Base-by-base conservation (phyloP, 2,888 invertebrate genomes). In the Philereme transversata region DNA sequence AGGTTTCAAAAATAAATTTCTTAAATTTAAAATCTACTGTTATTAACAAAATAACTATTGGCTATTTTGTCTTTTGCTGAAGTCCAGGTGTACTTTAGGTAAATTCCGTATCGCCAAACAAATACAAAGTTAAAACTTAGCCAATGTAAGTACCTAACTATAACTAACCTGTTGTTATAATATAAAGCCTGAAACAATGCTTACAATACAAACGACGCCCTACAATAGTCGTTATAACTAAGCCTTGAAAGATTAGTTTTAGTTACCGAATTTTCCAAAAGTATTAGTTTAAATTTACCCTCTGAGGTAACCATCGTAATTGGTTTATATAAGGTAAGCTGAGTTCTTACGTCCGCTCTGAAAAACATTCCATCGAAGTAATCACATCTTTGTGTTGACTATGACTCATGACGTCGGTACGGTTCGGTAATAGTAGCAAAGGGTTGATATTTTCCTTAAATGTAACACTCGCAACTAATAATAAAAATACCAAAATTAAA, bases 111-210 rank as follows among this genome's bases (percentile, higher is more conserved):
- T 47, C 0, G 22, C 22, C 47, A 34, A 4, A 34, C 4, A 47
- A 49, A 36, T 49, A 49, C 48, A 49, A 36, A 10, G 48, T 49
- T 36, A 49, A 49, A 49, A 48, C 7, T 33, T 49, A 5, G 10
- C 36, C 34, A 47, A 47, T 9, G 0, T 5, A 40, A 5, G 4
- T 47, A 22, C 1, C 22, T 22, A 22, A 22, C 22, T 22, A 22
- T n/a, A n/a, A n/a, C n/a, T n/a, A n/a, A 0, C n/a, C 5, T 48
- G 36, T 49, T 36, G 48, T 49, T 5, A 36, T 6, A 49, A 7
- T 49, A 47, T 9, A 47, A 34, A 40, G 7, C 9, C 34, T 34
- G 3, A n/a, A 47, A 33, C 33, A 47, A 47, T n/a, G 9, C 6
- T 49, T 5, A 49, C 48, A 49, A 49, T 45, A 45, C 45, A 45